Conservation (phyloP, 2,113 vertebrate species). For the Pseudorhombus dupliciocellatus region DNA sequence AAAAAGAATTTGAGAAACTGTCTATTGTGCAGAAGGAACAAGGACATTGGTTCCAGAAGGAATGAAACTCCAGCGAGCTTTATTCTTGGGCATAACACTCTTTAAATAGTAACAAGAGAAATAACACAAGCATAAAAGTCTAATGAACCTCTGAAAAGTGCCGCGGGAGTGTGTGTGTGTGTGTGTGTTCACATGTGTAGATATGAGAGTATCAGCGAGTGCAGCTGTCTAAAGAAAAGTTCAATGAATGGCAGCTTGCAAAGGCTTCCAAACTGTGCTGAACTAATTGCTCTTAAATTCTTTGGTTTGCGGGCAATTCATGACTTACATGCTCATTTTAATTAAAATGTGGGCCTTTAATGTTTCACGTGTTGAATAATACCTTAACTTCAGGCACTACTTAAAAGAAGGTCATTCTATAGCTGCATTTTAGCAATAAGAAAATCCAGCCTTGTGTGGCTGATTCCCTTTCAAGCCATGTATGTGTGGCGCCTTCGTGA, state of each 20-base stretch:
- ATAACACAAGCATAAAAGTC: neutral
- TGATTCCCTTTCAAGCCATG: conserved; percentile 57
- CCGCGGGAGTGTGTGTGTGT: neutral
- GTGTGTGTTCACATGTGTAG: neutral
- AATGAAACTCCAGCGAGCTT: too few relatives aligned
- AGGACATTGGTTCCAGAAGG: too few relatives aligned
- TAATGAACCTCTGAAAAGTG: conserved; percentile 16
- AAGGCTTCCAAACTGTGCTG: conserved; percentile 26
- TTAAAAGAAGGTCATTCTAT: conserved; percentile 61
- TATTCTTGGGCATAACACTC: too few relatives aligned
- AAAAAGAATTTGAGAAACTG: too few relatives aligned
- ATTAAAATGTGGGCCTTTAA: conserved; percentile 59
- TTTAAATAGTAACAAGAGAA: neutral
- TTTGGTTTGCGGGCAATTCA: conserved; percentile 47
- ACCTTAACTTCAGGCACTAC: conserved; percentile 47
- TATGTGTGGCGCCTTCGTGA: conserved; percentile 56
- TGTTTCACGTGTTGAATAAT: conserved; percentile 40
- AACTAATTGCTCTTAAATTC: conserved; percentile 44
- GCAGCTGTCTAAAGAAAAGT: conserved; percentile 26
- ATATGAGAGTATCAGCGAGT: conserved; percentile 32
- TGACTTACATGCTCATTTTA: conserved; percentile 41
- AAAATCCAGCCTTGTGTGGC: conserved; percentile 42
- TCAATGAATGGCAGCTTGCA: conserved; percentile 42
- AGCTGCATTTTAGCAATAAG: conserved; percentile 35
- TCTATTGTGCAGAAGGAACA: too few relatives aligned